phyloP scores from a whole-genome alignment of 2,888 invertebrate species.

The Diarsia mendica region DNA sequence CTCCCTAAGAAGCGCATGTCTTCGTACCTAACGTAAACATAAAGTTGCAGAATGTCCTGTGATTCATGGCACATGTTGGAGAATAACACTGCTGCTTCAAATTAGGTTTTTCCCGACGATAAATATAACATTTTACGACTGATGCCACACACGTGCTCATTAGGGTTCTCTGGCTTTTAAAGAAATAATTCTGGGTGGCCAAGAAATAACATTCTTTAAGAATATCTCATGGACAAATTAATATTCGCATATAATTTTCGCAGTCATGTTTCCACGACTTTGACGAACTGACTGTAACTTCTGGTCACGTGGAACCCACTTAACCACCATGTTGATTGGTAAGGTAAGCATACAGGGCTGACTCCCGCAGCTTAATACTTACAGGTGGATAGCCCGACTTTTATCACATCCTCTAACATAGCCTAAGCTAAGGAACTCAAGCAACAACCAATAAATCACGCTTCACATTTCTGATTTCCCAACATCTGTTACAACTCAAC shows the following conservation, averaged over 20 bases:
- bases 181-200: background rate
- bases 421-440: constrained; percentile 19
- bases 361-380: background rate
- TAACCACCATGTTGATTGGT: background rate
- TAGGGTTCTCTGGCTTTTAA: constrained; percentile 43
- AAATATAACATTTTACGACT: constrained; percentile 53
- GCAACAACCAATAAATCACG: background rate
- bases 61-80: constrained; percentile 43
- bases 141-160: constrained; percentile 36
- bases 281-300: background rate
- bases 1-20: background rate
- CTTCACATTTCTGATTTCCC: constrained; percentile 9
- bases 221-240: background rate
- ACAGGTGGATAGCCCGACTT: background rate
- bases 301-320: background rate
- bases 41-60: constrained; percentile 26
- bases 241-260: background rate
- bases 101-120: constrained; percentile 55
- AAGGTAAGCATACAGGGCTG: background rate
- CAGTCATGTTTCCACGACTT: background rate
- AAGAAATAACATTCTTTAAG: background rate
- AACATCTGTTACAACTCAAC: constrained; percentile 18
- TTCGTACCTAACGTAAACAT: constrained; percentile 5
- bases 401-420: background rate
- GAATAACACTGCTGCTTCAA: constrained; percentile 31